phyloP scores from a whole-genome alignment of 2,113 vertebrate species.

The Pavo muticus region DNA sequence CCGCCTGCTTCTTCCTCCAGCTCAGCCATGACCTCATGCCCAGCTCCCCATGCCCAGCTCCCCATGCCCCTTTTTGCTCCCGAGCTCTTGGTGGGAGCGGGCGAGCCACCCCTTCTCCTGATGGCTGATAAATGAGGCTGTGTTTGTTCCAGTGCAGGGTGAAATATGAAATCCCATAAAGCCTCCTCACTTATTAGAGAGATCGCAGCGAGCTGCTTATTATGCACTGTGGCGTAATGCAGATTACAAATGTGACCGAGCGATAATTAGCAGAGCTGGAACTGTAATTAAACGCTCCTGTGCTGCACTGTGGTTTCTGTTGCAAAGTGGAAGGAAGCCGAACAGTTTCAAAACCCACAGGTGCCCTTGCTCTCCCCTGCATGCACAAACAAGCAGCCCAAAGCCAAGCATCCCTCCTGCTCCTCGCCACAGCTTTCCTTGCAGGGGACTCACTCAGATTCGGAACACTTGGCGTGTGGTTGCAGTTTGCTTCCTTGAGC shows the following conservation, averaged over 20 bases:
- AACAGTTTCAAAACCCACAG: constrained; percentile 21
- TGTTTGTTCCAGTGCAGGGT: constrained; percentile 55
- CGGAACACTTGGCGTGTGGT: background rate
- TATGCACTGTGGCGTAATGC: constrained; percentile 71
- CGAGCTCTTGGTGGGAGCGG: background rate
- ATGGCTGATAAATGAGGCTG: constrained; percentile 49
- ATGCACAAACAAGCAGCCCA: background rate
- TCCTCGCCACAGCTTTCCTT: background rate
- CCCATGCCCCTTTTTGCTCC: constrained; percentile 19
- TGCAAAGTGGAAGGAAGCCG: constrained; percentile 57
- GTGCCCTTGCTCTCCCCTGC: background rate
- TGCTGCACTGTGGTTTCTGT: constrained; percentile 63
- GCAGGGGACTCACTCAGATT: background rate
- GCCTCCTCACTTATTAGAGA: constrained; percentile 69
- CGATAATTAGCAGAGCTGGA: constrained; percentile 78
- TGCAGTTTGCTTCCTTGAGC: background rate
- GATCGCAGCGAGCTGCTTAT: constrained; percentile 74
- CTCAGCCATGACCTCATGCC: background rate
- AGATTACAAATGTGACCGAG: constrained; percentile 78
- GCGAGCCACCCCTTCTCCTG: background rate
- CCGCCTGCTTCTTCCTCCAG: background rate
- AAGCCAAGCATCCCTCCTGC: background rate
- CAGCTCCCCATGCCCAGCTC: background rate
- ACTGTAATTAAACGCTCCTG: constrained; percentile 77
- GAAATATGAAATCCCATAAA: constrained; percentile 74